Evolutionary conservation across 2,797 vertebrate genomes (phyloP).

Genomic region (Thaleichthys pacificus): DNA sequence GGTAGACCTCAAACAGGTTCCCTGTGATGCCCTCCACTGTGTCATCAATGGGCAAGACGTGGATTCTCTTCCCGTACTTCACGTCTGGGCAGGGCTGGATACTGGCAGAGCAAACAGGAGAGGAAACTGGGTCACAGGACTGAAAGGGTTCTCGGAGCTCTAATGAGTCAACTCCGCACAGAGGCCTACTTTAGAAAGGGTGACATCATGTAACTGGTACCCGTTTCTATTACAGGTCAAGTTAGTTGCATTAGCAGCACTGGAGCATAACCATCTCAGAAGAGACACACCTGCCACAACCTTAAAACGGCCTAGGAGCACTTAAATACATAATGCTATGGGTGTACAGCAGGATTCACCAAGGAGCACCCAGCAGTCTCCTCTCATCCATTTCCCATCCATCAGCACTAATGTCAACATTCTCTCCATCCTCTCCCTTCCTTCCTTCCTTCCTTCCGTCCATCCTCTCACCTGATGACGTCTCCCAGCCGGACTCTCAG

Average conservation of each 20-base stretch:
- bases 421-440: too few relatives aligned
- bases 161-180: conserved; percentile 41
- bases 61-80: conserved; percentile 87
- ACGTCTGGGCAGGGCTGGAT: conserved; percentile 90
- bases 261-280: neutral
- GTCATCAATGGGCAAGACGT: conserved; percentile 88
- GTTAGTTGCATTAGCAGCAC: neutral
- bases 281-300: neutral
- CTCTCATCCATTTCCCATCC: neutral
- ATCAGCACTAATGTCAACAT: neutral
- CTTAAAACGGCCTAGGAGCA: neutral
- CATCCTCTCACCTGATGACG: conserved; percentile 74
- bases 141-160: too few relatives aligned
- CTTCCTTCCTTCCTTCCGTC: neutral
- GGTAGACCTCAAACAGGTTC: conserved; percentile 89
- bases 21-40: conserved; percentile 89
- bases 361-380: neutral
- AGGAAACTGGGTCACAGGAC: neutral
- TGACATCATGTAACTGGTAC: neutral
- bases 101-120: conserved; percentile 56
- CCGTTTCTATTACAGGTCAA: neutral
- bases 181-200: neutral
- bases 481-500: conserved; percentile 86
- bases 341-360: neutral
- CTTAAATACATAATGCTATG: neutral